Evolutionary conservation across 1,140 invertebrate genomes (phyloP).

Genomic region (Lysiphlebus fabarum): DNA sequence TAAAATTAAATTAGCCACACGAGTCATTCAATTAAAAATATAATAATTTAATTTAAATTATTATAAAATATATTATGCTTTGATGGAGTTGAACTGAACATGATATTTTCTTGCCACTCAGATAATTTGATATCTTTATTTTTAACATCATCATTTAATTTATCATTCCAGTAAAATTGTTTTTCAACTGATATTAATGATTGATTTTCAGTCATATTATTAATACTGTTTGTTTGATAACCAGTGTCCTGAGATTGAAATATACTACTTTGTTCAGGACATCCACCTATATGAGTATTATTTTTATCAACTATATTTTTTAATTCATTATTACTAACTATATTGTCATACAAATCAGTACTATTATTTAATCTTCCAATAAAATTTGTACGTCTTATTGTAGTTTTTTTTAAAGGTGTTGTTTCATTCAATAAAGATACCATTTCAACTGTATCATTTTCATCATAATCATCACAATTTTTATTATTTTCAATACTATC

Average conservation of each 20-base stretch:
- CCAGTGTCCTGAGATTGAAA: slow-evolving; percentile 47
- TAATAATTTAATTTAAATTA: too few species aligned
- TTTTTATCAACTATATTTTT: slow-evolving; percentile 33
- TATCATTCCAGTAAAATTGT: slow-evolving; percentile 32
- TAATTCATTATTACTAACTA: slow-evolving; percentile 30
- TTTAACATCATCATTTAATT: slow-evolving; percentile 19
- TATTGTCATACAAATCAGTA: slow-evolving; percentile 30
- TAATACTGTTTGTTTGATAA: slow-evolving; percentile 48
- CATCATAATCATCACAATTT: slow-evolving; percentile 6
- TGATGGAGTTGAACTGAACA: slow-evolving; percentile 49
- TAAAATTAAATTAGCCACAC: too few species aligned
- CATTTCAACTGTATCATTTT: slow-evolving; percentile 24
- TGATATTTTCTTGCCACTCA: slow-evolving; percentile 43
- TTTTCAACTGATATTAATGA: slow-evolving; percentile 32
- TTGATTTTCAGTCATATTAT: slow-evolving; percentile 37
- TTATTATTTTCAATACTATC: slow-evolving; percentile 6
- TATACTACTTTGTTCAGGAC: slow-evolving; percentile 34
- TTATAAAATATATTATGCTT: slow-evolving; percentile 21
- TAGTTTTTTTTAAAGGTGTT: slow-evolving; percentile 18
- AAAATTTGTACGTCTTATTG: slow-evolving; percentile 18
- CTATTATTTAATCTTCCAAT: slow-evolving; percentile 24
- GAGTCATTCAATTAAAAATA: too few species aligned
- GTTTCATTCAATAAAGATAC: slow-evolving; percentile 17
- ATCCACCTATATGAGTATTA: slow-evolving; percentile 30
- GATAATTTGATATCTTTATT: slow-evolving; percentile 36